Evolutionary conservation across 2,888 invertebrate species (phyloP).

Genomic region (Drosophila cracens): DNA sequence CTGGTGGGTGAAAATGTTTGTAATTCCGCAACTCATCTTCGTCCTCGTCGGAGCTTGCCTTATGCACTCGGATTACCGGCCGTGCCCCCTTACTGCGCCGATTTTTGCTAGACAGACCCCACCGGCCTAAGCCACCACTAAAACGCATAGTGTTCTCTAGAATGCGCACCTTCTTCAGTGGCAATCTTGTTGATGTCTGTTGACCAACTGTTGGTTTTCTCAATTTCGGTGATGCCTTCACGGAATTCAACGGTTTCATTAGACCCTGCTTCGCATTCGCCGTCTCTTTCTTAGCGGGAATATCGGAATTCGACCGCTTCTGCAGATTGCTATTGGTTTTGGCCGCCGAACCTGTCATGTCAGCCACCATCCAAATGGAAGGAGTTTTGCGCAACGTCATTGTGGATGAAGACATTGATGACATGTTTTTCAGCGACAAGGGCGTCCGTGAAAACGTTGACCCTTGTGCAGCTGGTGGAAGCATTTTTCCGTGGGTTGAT

Average conservation of each 20-base stretch:
- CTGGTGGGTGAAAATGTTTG: conserved; percentile 36
- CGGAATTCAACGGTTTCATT: conserved; percentile 70
- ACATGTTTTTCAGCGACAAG: conserved; percentile 69
- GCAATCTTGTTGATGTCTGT: conserved; percentile 59
- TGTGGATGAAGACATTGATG: conserved; percentile 54
- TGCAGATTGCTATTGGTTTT: conserved; percentile 62
- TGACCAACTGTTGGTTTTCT: conserved; percentile 22
- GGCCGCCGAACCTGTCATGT: conserved; percentile 21
- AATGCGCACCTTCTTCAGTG: conserved; percentile 71
- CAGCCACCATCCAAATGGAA: conserved; percentile 62
- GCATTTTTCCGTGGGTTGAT: conserved; percentile 36
- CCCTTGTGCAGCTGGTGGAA: conserved; percentile 45
- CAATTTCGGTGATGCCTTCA: conserved; percentile 52
- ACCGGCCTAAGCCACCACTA: conserved; percentile 73
- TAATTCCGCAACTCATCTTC: conserved; percentile 42
- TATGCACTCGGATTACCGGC: background rate
- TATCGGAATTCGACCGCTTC: conserved; percentile 56
- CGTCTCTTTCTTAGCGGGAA: conserved; percentile 34
- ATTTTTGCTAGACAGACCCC: conserved; percentile 66
- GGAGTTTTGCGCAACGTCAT: conserved; percentile 73
- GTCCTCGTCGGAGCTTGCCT: conserved; percentile 23
- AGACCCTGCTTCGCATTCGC: conserved; percentile 82
- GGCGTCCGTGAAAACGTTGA: conserved; percentile 66
- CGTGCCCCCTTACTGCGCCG: conserved; percentile 59
- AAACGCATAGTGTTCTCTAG: conserved; percentile 77